Base-by-base conservation (phyloP, 2,797 vertebrate genomes). In the Pristis pectinata region DNA sequence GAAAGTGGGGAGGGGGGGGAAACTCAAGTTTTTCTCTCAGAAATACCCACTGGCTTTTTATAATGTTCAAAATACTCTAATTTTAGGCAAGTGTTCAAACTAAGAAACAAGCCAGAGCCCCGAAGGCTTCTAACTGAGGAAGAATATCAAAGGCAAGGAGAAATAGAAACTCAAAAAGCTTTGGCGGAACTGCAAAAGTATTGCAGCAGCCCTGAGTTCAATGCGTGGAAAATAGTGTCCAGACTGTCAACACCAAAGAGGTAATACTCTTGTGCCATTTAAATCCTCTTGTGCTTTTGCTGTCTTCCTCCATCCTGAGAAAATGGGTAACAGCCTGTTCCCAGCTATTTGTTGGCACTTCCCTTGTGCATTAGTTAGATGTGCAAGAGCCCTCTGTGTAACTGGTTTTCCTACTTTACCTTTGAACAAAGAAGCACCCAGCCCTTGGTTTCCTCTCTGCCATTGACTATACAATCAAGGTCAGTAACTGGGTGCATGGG, bases 171-270 rank as follows among this genome's bases (percentile, higher is more conserved):
- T 0, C 97, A 95, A 59, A 98, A 94, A 6, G 98, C 98, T 77
- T 97, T 99, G 49, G 98, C 98, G 1, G 97, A 98, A 49, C 97
- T 99, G 94, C 97, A 98, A 64, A 97, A 96, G 87, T 96, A 96
- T 96, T 99, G 99, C 95, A 96, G 94, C 95, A 99, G 99, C 96
- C 98, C 99, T 0, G 97, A 99, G 3, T 98, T 98, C 96, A 98
- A 97, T 79, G 97, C 98, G 0, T 99, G 99, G 99, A 98, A 96
- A 94, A 93, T 97, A 0, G 96, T 99, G 87, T 98, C 98, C 95
- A 97, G 98, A 95, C 97, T 99, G 77, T 98, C 98, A 95, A 98
- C 98, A 70, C 99, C 99, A 0, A 98, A 98, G 96, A 98, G 99
- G 99, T 99, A 97, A 95, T 41, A 41, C n/a, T 79, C 37, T n/a